Evolutionary conservation across 2,113 vertebrate species (phyloP).

Genomic region (Geococcyx californianus): DNA sequence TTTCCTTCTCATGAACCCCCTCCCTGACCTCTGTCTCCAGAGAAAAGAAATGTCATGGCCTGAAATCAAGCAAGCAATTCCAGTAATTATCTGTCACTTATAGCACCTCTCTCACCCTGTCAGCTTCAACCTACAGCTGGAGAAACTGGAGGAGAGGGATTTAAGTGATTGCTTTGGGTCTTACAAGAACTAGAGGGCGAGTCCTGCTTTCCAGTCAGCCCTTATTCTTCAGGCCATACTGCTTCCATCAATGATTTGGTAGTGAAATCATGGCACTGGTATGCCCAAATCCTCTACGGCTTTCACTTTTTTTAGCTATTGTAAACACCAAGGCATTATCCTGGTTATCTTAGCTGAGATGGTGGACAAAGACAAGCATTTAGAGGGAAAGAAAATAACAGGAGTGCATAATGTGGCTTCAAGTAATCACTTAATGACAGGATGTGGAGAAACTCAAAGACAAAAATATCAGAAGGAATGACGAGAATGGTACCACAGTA

Average conservation of each 20-base stretch:
- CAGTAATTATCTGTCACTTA: constrained; percentile 4
- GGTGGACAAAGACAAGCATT: not conserved
- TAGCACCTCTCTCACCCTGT: not conserved
- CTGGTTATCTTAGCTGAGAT: constrained; percentile 19
- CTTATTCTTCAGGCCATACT: not conserved
- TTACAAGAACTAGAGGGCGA: not conserved
- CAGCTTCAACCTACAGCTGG: not conserved
- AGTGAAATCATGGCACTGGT: constrained; percentile 28
- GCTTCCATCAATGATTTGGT: not conserved
- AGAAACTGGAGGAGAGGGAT: not conserved
- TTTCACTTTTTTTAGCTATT: constrained; percentile 37
- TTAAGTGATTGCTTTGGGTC: not conserved
- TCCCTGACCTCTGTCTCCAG: not conserved
- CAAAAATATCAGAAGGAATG: constrained; percentile 59
- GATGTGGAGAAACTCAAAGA: constrained; percentile 59
- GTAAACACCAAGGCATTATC: constrained; percentile 20
- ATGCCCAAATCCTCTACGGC: not conserved
- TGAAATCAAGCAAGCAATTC: constrained; percentile 29
- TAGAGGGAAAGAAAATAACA: constrained; percentile 58
- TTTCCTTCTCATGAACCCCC: not conserved
- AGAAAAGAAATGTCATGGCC: not conserved
- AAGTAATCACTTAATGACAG: constrained; percentile 47
- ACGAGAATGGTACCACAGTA: constrained; percentile 23
- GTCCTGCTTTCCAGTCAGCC: not conserved
- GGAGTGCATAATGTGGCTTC: constrained; percentile 29